Evolutionary conservation across 2,888 invertebrate species (phyloP).

Genomic region (Frankliniella intonsa): DNA sequence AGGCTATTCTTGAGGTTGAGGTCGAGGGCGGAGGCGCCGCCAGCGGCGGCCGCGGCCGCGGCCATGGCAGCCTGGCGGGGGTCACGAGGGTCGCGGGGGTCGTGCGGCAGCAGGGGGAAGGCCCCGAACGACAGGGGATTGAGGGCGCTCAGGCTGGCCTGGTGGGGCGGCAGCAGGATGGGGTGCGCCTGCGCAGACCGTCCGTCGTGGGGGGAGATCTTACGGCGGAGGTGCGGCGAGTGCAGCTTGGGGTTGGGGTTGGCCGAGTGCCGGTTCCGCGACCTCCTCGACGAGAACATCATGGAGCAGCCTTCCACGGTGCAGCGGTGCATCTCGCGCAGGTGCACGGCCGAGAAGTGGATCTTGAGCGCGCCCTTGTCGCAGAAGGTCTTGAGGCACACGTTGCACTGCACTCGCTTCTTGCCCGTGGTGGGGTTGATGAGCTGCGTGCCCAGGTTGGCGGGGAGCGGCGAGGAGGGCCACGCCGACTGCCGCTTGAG

Average conservation of each 20-base stretch:
- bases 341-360: slow-evolving; percentile 97
- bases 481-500: slow-evolving; percentile 65
- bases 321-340: slow-evolving; percentile 99
- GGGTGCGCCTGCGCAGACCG: slow-evolving; percentile 83
- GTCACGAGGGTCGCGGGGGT: slow-evolving; percentile 60
- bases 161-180: slow-evolving; percentile 69
- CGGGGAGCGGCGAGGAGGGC: slow-evolving; percentile 67
- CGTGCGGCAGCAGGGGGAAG: slow-evolving; percentile 68
- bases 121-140: slow-evolving; percentile 72
- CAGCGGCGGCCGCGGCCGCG: slow-evolving; percentile 58
- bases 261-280: slow-evolving; percentile 93
- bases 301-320: slow-evolving; percentile 98
- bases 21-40: slow-evolving; percentile 48
- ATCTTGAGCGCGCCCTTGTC: slow-evolving; percentile 99
- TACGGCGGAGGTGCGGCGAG: slow-evolving; percentile 87
- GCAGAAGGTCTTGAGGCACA: slow-evolving; percentile 98
- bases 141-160: slow-evolving; percentile 59
- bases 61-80: slow-evolving; percentile 45
- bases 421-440: slow-evolving; percentile 92
- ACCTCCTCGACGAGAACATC: slow-evolving; percentile 97
- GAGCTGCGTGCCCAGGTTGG: slow-evolving; percentile 81
- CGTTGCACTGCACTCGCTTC: slow-evolving; percentile 95
- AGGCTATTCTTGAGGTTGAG: slow-evolving; percentile 62
- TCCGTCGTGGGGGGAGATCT: slow-evolving; percentile 91
- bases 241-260: slow-evolving; percentile 98